phyloP scores from a whole-genome alignment of 2,113 vertebrate species.

The Panthera uncia region DNA sequence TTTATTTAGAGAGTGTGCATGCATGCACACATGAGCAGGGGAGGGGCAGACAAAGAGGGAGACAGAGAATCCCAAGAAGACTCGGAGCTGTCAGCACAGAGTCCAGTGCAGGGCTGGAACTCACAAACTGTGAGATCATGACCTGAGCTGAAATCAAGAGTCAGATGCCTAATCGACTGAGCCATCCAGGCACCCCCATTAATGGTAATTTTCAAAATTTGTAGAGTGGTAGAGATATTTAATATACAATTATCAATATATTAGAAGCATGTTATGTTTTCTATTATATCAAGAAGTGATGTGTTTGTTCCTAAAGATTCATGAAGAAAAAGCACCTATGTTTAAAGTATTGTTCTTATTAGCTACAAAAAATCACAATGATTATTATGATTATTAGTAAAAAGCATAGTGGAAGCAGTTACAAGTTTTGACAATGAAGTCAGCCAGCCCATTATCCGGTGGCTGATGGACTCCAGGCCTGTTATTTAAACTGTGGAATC shows the following conservation, averaged over 20 bases:
- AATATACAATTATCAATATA: slow-evolving; percentile 25
- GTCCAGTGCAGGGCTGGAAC: too few relatives aligned
- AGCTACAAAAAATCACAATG: not conserved
- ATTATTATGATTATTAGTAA: not conserved
- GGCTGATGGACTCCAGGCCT: not conserved
- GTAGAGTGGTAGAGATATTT: not conserved
- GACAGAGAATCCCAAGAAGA: too few relatives aligned
- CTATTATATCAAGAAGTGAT: not conserved
- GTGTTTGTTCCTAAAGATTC: not conserved
- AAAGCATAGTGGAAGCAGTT: not conserved
- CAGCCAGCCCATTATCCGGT: not conserved
- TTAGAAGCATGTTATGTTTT: not conserved
- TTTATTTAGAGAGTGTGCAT: too few relatives aligned
- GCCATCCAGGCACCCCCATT: too few relatives aligned
- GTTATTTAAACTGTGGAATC: not conserved
- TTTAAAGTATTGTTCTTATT: not conserved
- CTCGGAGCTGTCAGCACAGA: too few relatives aligned
- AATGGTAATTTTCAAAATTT: not conserved
- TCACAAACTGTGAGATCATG: too few relatives aligned
- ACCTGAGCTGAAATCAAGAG: too few relatives aligned
- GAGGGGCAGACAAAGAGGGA: too few relatives aligned
- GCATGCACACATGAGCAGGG: too few relatives aligned
- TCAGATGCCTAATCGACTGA: too few relatives aligned
- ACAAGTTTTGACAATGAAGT: not conserved
- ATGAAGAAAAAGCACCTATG: not conserved